A percentile compares a stretch with the other conserved stretches of the same genome.
Conservation (phyloP, 2,797 vertebrate genomes). For the Manis javanica region DNA sequence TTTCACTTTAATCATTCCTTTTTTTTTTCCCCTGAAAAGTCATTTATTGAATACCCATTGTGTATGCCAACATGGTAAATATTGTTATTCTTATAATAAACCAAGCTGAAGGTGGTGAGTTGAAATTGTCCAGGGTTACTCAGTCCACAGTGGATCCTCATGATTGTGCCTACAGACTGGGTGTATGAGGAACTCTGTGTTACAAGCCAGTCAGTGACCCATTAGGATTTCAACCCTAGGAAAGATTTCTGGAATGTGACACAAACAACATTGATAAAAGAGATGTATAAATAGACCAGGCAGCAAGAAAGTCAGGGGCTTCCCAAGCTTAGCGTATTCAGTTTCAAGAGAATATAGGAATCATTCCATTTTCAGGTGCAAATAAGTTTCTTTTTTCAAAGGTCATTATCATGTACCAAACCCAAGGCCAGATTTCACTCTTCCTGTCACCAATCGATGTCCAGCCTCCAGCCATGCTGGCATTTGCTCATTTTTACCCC, state of each 20-base stretch:
- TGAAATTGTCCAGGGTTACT: background rate
- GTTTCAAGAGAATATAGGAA: constrained; percentile 57
- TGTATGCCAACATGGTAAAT: background rate
- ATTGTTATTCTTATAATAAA: background rate
- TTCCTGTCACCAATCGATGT: background rate
- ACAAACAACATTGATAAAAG: background rate
- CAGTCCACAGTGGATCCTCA: background rate
- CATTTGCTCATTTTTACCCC: background rate
- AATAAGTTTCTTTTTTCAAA: constrained; percentile 68
- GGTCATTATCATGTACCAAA: constrained; percentile 36
- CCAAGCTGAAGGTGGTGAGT: background rate
- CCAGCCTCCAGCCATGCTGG: background rate
- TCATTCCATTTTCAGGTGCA: constrained; percentile 71
- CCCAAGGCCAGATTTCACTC: background rate
- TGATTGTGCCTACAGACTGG: background rate
- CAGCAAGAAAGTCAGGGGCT: constrained; percentile 49
- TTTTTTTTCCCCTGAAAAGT: background rate
- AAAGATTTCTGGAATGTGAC: constrained; percentile 56
- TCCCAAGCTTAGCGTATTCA: constrained; percentile 35
- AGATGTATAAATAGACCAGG: constrained; percentile 41
- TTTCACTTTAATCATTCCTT: background rate
- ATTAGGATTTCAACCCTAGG: constrained; percentile 20
- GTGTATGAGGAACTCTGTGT: background rate
- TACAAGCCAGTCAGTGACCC: background rate
- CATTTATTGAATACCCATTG: background rate